Evolutionary conservation across 2,888 invertebrate genomes (phyloP), one percentile per base, ranked within the genome.

Genomic region (Ennomos fuscantarius): DNA sequence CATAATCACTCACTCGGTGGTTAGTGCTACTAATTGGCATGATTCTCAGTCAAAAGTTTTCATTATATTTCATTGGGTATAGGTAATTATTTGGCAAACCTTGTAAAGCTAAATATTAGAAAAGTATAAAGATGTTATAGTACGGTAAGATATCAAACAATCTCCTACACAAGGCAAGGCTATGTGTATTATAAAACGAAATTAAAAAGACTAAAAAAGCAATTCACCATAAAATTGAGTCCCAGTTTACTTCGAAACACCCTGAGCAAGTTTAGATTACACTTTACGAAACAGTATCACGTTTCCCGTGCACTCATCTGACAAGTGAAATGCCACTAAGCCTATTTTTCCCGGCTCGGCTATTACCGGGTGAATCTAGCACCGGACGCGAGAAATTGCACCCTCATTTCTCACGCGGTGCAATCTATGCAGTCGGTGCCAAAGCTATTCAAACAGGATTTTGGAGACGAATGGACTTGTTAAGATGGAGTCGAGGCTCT

Each of bases 291-390:
- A 45, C 42, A 42, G 53, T 24, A 46, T 43, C 37, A 11, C 15
- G 9, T 45, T 50, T 37, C 11, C 47, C 37, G 24, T 54, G 46
- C 57, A 40, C 42, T 55, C 47, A 56, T 52, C 49, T 53, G 58
- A 59, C 58, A 59, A 33, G 49, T 54, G 49, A 59, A 41, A 49
- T 8, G 58, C 39, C 52, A 48, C 62, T 62, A 49, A 54, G 49
- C 52, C 57, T 43, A 60, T 49, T 51, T 58, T 56, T 44, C 32
- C 32, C 51, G 45, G 9, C 13, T 11, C 32, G 31, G 15, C 10
- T 32, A 42, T 39, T 12, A 31, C 12, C 31, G 42, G 54, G 72
- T 72, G 68, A 74, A 74, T 72, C 70, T 67, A 65, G 63, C 49
- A 56, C 56, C 59, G 60, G 56, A 63, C 53, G 63, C 36, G 60